Percentiles rank a stretch among this genome's conserved stretches.
These are phyloP conservation scores for Pachycephus smyrnensis DNA, from an alignment of 2,888 invertebrate species.

Conservation along the genomic window DNA sequence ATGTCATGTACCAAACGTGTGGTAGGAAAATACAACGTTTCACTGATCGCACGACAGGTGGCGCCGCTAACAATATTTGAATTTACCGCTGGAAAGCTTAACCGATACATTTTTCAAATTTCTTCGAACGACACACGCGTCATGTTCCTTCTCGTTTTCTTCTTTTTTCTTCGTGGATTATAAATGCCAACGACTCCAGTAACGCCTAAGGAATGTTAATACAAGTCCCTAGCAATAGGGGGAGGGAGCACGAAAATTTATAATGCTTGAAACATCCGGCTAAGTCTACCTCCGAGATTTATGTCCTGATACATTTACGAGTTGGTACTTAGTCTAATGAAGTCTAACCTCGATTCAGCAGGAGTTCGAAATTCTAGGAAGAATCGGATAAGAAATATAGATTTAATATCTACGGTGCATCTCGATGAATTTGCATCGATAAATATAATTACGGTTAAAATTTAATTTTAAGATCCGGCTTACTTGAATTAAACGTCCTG, in stretches of 20 bases:
- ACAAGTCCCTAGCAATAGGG: background rate
- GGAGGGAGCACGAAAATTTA: background rate
- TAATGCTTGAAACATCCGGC: background rate
- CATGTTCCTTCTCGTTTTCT: background rate
- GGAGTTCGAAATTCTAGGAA: constrained; percentile 28
- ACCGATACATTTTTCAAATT: background rate
- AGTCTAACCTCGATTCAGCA: constrained; percentile 43
- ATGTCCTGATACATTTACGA: background rate
- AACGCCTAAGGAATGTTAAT: background rate
- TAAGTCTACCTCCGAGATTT: background rate
- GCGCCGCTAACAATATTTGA: background rate
- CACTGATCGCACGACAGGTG: background rate
- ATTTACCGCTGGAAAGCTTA: background rate
- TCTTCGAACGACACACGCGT: background rate
- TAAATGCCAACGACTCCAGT: background rate
- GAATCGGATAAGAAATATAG: background rate
- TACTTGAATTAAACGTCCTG: background rate
- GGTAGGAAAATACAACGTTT: background rate
- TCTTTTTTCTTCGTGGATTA: background rate
- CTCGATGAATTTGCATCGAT: background rate
- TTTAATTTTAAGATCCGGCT: background rate
- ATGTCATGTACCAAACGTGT: background rate
- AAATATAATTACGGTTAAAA: background rate
- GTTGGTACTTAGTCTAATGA: background rate
- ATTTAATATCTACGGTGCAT: background rate